phyloP scores from a whole-genome alignment of 2,888 invertebrate genomes.

The Callyntrura sp. region DNA sequence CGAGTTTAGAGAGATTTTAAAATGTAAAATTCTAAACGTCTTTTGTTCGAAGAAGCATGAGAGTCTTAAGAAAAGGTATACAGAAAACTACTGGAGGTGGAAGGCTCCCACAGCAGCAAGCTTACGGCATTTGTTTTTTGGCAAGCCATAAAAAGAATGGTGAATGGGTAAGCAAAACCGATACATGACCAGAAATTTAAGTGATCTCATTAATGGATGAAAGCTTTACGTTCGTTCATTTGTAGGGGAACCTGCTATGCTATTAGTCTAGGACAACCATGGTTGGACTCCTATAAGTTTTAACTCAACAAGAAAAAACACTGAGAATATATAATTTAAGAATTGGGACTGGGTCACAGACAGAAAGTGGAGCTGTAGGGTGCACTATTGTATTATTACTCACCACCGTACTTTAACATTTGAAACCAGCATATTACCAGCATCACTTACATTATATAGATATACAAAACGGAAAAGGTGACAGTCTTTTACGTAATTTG shows the following conservation, averaged over 20 bases:
- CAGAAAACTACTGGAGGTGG: neutral
- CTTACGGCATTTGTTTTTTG: conserved; percentile 18
- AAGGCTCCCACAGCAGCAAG: neutral
- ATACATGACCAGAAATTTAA: conserved; percentile 59
- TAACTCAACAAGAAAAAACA: no score
- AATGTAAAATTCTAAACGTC: neutral
- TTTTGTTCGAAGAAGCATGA: neutral
- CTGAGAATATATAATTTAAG: no score
- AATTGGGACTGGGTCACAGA: no score
- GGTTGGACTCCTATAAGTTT: no score
- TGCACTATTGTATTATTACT: no score
- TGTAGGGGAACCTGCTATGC: neutral
- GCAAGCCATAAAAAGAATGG: neutral
- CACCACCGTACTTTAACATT: no score
- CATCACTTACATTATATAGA: no score
- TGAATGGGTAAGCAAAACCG: conserved; percentile 38
- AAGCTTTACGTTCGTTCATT: neutral
- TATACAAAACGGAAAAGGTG: no score
- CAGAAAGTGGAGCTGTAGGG: no score
- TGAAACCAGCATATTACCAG: no score
- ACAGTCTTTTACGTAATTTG: no score
- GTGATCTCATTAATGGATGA: conserved; percentile 20
- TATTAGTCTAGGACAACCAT: no score
- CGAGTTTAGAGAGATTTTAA: conserved; percentile 25
- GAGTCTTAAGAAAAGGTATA: neutral